Conservation (phyloP, 2,113 vertebrate species). For the Psophia crepitans region DNA sequence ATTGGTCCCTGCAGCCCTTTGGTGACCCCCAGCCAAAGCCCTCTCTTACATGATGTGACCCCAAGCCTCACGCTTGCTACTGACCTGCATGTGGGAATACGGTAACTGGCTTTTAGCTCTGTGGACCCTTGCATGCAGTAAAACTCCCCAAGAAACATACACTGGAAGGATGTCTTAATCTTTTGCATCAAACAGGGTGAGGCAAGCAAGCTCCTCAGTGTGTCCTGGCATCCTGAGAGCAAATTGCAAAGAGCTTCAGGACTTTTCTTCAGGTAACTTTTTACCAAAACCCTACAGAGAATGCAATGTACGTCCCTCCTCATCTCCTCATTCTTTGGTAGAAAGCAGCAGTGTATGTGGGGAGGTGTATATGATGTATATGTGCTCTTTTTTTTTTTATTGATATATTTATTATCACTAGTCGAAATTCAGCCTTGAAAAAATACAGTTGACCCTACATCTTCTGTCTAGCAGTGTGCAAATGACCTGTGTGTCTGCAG, state of each 20-base stretch:
- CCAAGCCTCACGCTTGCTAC: background rate
- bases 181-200: background rate
- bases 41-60: accelerated
- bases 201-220: background rate
- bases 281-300: background rate
- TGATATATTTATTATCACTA: background rate
- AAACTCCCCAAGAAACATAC: background rate
- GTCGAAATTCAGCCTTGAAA: background rate
- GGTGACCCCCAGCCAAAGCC: background rate
- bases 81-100: background rate
- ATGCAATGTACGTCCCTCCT: background rate
- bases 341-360: background rate
- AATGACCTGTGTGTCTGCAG: background rate
- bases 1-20: background rate
- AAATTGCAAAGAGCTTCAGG: background rate
- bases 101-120: background rate
- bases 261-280: background rate
- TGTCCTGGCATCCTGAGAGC: background rate
- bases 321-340: background rate
- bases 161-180: background rate
- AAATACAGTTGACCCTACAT: accelerated
- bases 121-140: accelerated
- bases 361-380: no score
- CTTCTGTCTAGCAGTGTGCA: background rate
- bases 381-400: background rate